Percentiles rank a stretch among this genome's conserved stretches.
These are phyloP conservation scores for Dendrolimus kikuchii DNA, from an alignment of 1,140 invertebrate species.

Conservation along the genomic window DNA sequence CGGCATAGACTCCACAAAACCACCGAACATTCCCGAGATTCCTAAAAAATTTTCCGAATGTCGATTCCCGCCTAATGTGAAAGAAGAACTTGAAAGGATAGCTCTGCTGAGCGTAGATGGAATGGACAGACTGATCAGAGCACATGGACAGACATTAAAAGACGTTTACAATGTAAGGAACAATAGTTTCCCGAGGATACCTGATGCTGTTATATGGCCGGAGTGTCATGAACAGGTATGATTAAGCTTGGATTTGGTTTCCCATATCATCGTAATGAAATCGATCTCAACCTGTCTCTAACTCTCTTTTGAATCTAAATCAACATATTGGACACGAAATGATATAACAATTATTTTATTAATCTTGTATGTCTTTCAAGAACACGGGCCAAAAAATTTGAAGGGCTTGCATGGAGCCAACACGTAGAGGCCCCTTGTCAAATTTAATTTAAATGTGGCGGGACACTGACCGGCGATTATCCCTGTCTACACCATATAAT, in stretches of 20 bases:
- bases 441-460: too few relatives aligned
- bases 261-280: too few relatives aligned
- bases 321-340: too few relatives aligned
- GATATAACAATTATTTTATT: too few relatives aligned
- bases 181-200: constrained; percentile 86
- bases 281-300: too few relatives aligned
- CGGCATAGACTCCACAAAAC: constrained; percentile 64
- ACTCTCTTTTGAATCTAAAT: too few relatives aligned
- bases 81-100: constrained; percentile 76
- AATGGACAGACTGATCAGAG: constrained; percentile 88
- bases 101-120: constrained; percentile 85
- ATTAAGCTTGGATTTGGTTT: neutral
- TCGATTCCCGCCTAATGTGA: constrained; percentile 29
- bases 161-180: constrained; percentile 88
- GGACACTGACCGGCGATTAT: too few relatives aligned
- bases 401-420: too few relatives aligned
- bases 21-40: constrained; percentile 65
- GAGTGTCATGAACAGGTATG: constrained; percentile 84
- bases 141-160: constrained; percentile 96
- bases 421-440: too few relatives aligned
- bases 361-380: too few relatives aligned
- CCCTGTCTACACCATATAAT: too few relatives aligned
- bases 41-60: constrained; percentile 70
- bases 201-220: constrained; percentile 96
- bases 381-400: too few relatives aligned